These are phyloP conservation scores for Tympanuchus pallidicinctus DNA, from an alignment of 2,113 vertebrate species.

Conservation along the genomic window DNA sequence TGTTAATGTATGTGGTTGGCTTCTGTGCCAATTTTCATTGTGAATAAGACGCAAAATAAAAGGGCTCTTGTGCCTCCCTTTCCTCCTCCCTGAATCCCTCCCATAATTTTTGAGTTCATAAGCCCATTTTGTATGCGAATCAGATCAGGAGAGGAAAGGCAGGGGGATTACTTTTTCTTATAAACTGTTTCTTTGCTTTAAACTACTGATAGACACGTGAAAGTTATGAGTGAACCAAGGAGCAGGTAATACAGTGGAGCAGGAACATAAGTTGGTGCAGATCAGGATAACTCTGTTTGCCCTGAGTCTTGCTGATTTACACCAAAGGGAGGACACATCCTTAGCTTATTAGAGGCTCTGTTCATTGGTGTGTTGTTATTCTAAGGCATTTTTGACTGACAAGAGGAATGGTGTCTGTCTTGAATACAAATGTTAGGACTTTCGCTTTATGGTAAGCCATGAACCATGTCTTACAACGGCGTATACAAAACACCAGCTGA, in stretches of 20 bases:
- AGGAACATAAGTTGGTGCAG: background rate
- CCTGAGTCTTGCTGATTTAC: background rate
- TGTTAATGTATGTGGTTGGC: slow-evolving; percentile 82
- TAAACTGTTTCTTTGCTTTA: slow-evolving; percentile 63
- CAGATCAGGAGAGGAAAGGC: slow-evolving; percentile 71
- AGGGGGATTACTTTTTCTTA: slow-evolving; percentile 63
- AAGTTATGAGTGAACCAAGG: slow-evolving; percentile 19
- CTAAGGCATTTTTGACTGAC: slow-evolving; percentile 25
- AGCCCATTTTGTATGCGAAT: slow-evolving; percentile 78
- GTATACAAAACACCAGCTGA: background rate
- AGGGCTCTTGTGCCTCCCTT: slow-evolving; percentile 76
- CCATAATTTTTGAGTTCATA: slow-evolving; percentile 74
- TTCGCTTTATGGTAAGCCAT: background rate
- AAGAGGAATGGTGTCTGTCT: slow-evolving; percentile 14
- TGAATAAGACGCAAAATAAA: slow-evolving; percentile 81
- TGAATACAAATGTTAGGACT: background rate
- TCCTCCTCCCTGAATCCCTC: slow-evolving; percentile 65
- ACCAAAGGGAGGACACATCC: background rate
- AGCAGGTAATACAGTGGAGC: slow-evolving; percentile 2
- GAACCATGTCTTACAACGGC: background rate
- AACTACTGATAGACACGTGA: slow-evolving; percentile 46
- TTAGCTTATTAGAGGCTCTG: background rate
- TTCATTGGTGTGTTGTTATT: slow-evolving; percentile 35
- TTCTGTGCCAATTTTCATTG: slow-evolving; percentile 81
- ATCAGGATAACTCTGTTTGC: background rate